Percentiles rank a stretch among this genome's conserved stretches.
These are phyloP conservation scores for Oligia latruncula DNA, from an alignment of 2,888 invertebrate species.

Conservation along the genomic window DNA sequence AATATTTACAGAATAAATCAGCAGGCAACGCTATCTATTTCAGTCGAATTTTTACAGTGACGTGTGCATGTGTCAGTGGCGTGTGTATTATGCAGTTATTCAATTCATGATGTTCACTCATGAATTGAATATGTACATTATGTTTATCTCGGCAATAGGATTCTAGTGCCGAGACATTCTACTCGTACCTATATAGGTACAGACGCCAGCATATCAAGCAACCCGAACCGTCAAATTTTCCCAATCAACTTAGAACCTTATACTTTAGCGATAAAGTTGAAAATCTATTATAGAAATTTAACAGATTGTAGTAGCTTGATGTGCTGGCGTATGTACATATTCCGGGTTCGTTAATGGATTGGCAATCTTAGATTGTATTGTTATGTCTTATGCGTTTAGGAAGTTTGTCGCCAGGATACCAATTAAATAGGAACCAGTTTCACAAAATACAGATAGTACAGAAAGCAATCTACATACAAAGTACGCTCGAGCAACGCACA, in stretches of 20 bases:
- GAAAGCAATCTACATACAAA: too few relatives aligned
- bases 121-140: neutral
- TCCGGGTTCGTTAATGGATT: conserved; percentile 5
- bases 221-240: too few relatives aligned
- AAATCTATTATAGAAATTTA: too few relatives aligned
- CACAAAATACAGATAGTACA: too few relatives aligned
- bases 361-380: conserved; percentile 7
- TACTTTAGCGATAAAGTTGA: too few relatives aligned
- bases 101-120: too few relatives aligned
- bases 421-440: neutral
- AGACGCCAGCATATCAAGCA: too few relatives aligned
- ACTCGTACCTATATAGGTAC: neutral
- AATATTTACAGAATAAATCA: neutral
- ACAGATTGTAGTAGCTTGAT: too few relatives aligned
- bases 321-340: neutral
- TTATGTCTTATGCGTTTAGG: neutral
- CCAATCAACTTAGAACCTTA: too few relatives aligned
- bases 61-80: too few relatives aligned
- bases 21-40: neutral
- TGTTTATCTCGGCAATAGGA: neutral
- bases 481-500: too few relatives aligned
- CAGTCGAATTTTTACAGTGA: neutral
- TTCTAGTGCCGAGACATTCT: neutral
- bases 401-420: neutral
- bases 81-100: too few relatives aligned